These are phyloP conservation scores for Thalassoma bifasciatum DNA, from an alignment of 2,113 vertebrate genomes.

Conservation along the genomic window DNA sequence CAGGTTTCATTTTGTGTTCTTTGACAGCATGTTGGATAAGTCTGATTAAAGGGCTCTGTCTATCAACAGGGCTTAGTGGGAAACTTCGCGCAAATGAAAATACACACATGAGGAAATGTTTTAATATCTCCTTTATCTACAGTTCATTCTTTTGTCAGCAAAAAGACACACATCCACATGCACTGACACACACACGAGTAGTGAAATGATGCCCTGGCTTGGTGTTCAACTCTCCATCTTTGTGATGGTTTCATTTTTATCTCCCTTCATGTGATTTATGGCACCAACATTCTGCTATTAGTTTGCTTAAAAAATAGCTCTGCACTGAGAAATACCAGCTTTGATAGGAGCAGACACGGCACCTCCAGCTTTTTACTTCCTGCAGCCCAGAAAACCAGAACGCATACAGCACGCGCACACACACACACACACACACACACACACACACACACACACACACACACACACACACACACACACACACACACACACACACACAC, in stretches of 20 bases:
- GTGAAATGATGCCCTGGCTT: slow-evolving; percentile 65
- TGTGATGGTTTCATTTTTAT: slow-evolving; percentile 76
- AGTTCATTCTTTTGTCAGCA: not conserved
- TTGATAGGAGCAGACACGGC: slow-evolving; percentile 66
- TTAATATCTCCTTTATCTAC: slow-evolving; percentile 2
- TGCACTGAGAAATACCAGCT: slow-evolving; percentile 60
- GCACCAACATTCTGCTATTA: slow-evolving; percentile 66
- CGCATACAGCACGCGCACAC: not conserved
- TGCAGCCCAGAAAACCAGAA: slow-evolving; percentile 18
- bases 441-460: not conserved
- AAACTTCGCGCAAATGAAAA: not conserved
- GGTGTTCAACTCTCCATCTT: slow-evolving; percentile 66
- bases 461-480: not conserved
- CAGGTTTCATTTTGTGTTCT: slow-evolving; percentile 43
- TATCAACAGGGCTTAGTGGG: slow-evolving; percentile 29
- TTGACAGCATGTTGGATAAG: slow-evolving; percentile 59
- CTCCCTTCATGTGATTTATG: slow-evolving; percentile 70
- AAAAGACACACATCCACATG: slow-evolving; percentile 21
- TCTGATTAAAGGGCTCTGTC: slow-evolving; percentile 13
- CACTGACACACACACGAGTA: slow-evolving; percentile 51
- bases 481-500: not conserved
- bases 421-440: not conserved
- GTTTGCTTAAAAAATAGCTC: slow-evolving; percentile 69
- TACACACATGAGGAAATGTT: slow-evolving; percentile 17
- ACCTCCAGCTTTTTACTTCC: slow-evolving; percentile 42